Evolutionary conservation across 2,113 vertebrate genomes (phyloP).

Genomic region (Thinocorus orbignyianus): DNA sequence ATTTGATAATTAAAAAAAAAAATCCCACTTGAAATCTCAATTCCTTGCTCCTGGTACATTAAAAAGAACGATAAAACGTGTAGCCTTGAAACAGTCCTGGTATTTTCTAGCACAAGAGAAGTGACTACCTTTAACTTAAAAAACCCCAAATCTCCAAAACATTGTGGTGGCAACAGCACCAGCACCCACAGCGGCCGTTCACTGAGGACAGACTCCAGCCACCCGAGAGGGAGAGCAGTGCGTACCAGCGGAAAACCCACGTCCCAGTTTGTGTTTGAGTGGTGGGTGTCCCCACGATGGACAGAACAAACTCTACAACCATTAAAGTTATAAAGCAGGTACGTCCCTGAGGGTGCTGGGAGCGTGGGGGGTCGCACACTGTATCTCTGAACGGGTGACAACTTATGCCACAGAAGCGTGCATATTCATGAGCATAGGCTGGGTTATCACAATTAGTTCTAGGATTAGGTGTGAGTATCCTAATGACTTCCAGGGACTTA

Average conservation of each 20-base stretch:
- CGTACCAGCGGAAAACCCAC: background rate
- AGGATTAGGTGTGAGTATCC: too few species aligned
- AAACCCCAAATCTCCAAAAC: background rate
- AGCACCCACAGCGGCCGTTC: background rate
- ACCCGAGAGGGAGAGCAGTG: background rate
- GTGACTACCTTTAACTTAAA: background rate
- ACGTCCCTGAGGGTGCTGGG: too few species aligned
- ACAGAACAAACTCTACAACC: too few species aligned
- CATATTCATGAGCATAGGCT: too few species aligned
- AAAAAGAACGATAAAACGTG: background rate
- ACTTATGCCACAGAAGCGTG: too few species aligned
- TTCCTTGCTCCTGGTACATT: background rate
- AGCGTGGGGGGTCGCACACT: background rate
- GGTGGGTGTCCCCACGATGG: too few species aligned
- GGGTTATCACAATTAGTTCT: too few species aligned
- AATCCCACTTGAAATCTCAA: background rate
- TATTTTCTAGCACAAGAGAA: background rate
- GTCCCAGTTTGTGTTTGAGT: background rate
- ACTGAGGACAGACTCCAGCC: background rate
- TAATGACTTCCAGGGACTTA: too few species aligned
- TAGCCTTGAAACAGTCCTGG: background rate
- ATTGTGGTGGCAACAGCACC: background rate
- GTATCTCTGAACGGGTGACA: too few species aligned
- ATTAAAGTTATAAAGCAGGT: too few species aligned
- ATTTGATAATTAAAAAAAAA: background rate